Base-by-base conservation (phyloP, 2,113 vertebrate genomes). In the Cyprinodon brontotheroides region DNA sequence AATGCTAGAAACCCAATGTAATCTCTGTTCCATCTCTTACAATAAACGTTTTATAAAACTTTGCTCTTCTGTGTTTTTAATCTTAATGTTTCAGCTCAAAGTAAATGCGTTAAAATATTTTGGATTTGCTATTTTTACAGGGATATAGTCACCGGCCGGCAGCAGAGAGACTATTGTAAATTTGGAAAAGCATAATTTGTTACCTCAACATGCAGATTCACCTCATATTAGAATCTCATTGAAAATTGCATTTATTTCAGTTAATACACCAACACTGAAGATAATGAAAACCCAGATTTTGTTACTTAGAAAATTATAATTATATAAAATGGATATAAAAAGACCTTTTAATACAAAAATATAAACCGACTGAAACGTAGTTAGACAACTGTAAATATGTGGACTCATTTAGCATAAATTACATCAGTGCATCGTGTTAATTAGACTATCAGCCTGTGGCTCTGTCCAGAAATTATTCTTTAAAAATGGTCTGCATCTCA, bases 21-120 rank as follows among this genome's bases (percentile, higher is more conserved):
- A 63, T 39, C 60, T 40, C 50, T 38, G 69, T 22, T 38, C 14
- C 80, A 68, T 38, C 67, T 72, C 75, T 77, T 17, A 64, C 65
- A 89, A 91, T 91, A 89, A 81, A 87, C 50, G 47, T 85, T 64
- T 80, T 72, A 75, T 75, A 70, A 74, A 65, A 77, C 3, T 29
- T 39, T 59, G 14, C 40, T 72, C 61, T 67, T 78, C 3, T 70
- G 8, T 67, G 65, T 83, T 43, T 61, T 65, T 75, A 61, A 17
- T n/a, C 2, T 65, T 3, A 20, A 43, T 3, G 17, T 61, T 6
- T 12, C 48, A 53, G 15, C 2, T 50, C 0, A 53, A 53, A 53
- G 4, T 41, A 6, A 4, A 41, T 41, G 9, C 9, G 41, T 41
- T 41, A 9, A 45, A 45, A 45, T 1, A 45, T 45, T 45, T 7